These are phyloP conservation scores for Psophia crepitans DNA, from an alignment of 2,113 vertebrate genomes.

Conservation along the genomic window DNA sequence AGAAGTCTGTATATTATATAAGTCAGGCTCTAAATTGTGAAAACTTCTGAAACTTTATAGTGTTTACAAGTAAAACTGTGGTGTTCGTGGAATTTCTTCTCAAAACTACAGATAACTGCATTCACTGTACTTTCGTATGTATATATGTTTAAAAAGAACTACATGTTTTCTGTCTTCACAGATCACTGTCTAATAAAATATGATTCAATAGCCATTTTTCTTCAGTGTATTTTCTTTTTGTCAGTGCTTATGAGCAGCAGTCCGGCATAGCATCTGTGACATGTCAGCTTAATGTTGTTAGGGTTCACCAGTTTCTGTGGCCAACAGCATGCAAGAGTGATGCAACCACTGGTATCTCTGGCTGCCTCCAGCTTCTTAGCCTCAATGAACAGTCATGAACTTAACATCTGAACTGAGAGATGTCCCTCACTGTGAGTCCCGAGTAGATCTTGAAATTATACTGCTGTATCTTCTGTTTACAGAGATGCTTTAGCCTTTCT, in stretches of 20 bases:
- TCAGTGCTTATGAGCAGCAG: neutral
- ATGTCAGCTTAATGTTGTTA: neutral
- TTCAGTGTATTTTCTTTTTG: neutral
- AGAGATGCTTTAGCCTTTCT: neutral
- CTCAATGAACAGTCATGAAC: neutral
- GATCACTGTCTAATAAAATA: slow-evolving; percentile 61
- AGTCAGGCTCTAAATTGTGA: slow-evolving; percentile 17
- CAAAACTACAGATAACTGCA: slow-evolving; percentile 33
- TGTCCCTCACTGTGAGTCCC: neutral
- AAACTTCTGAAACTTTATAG: slow-evolving; percentile 28
- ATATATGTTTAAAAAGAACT: slow-evolving; percentile 13
- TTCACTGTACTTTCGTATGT: slow-evolving; percentile 41
- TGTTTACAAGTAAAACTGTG: slow-evolving; percentile 28
- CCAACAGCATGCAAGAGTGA: neutral
- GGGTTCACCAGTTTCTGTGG: neutral
- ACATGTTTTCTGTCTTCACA: slow-evolving; percentile 22
- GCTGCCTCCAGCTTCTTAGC: neutral
- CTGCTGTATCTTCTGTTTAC: neutral
- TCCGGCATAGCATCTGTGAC: neutral
- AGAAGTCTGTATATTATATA: neutral
- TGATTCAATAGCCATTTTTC: neutral
- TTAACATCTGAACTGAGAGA: neutral
- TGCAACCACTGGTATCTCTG: neutral
- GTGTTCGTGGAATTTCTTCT: slow-evolving; percentile 44
- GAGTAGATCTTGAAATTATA: neutral